phyloP scores from a whole-genome alignment of 1,140 invertebrate genomes.

The Hylyphantes graminicola region DNA sequence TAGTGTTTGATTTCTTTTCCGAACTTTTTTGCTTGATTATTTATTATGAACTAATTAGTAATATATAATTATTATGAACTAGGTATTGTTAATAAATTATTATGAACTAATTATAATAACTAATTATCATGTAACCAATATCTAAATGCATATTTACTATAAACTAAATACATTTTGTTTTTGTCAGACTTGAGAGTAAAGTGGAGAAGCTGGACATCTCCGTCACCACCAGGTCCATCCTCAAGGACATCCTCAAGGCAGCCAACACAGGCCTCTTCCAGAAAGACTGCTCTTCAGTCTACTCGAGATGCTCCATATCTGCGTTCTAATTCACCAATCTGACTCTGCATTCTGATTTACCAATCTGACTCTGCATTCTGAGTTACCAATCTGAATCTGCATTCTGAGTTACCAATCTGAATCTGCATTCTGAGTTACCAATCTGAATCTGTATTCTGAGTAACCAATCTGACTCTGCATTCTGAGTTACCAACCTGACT shows the following conservation, averaged over 20 bases:
- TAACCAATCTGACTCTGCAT: too few species aligned
- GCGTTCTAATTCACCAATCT: not conserved
- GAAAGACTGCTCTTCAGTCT: conserved; percentile 32
- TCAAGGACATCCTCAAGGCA: conserved; percentile 39
- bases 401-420: not conserved
- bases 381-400: not conserved
- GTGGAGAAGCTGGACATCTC: conserved; percentile 44
- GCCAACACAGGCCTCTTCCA: conserved; percentile 28
- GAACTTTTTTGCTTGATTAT: too few species aligned
- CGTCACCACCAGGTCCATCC: not conserved
- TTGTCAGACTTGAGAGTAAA: conserved; percentile 40
- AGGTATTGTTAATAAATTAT: too few species aligned
- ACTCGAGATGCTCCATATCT: conserved; percentile 17
- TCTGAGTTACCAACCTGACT: too few species aligned
- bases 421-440: not conserved
- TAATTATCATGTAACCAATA: too few species aligned
- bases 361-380: not conserved
- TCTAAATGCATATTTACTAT: too few species aligned
- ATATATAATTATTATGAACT: too few species aligned
- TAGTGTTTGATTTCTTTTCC: too few species aligned
- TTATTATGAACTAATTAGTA: too few species aligned
- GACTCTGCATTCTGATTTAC: not conserved
- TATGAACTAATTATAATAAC: too few species aligned
- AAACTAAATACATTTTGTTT: too few species aligned
- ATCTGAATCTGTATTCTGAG: too few species aligned